phyloP scores from a whole-genome alignment of 1,140 invertebrate species.

The Zaprionus tsacasi region DNA sequence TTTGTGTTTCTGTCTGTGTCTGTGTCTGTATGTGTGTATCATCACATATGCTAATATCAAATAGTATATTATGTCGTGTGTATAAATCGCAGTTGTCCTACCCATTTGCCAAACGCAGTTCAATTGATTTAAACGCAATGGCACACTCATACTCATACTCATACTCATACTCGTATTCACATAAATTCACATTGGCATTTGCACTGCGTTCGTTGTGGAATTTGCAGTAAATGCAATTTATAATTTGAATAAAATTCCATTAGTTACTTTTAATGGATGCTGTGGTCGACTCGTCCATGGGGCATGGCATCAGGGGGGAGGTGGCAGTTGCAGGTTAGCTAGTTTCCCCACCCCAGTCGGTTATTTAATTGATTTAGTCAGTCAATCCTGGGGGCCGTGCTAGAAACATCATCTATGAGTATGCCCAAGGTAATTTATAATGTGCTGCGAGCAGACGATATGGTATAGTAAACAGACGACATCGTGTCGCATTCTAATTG shows the following conservation, averaged over 20 bases:
- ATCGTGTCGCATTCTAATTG: constrained; percentile 59
- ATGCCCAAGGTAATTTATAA: constrained; percentile 45
- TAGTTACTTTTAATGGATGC: constrained; percentile 75
- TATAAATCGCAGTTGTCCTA: constrained; percentile 36
- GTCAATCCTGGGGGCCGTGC: neutral
- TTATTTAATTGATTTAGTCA: constrained; percentile 74
- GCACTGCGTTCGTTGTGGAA: constrained; percentile 23
- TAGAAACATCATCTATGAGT: constrained; percentile 13
- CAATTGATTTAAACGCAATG: constrained; percentile 52
- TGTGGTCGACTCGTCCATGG: constrained; percentile 47
- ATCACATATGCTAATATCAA: constrained; percentile 24
- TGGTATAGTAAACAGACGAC: constrained; percentile 19
- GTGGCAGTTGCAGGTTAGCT: neutral
- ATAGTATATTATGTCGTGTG: constrained; percentile 24
- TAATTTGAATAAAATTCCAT: constrained; percentile 79
- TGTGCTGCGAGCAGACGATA: constrained; percentile 50
- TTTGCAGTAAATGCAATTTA: constrained; percentile 68
- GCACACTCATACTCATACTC: constrained; percentile 19
- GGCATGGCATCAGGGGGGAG: neutral
- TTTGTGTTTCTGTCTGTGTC: too few species aligned
- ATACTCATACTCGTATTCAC: constrained; percentile 2
- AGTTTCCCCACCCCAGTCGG: constrained; percentile 8
- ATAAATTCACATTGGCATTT: constrained; percentile 23
- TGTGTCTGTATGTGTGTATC: constrained; percentile 1
- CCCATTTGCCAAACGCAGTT: constrained; percentile 26